phyloP scores from a whole-genome alignment of 2,888 invertebrate genomes.

The Drosophila multiciliata region DNA sequence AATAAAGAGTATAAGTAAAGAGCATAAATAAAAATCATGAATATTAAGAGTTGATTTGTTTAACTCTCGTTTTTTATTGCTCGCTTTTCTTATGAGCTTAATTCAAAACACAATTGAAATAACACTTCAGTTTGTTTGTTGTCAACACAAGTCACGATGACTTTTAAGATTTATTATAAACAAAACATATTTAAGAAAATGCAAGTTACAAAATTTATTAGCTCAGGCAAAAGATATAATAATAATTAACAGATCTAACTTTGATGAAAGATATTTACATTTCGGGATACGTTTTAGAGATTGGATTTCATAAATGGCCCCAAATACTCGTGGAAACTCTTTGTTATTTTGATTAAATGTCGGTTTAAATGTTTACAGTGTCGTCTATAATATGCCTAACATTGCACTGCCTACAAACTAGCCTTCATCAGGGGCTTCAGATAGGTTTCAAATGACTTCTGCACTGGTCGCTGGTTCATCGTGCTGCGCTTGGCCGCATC shows the following conservation, averaged over 20 bases:
- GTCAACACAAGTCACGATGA: not conserved
- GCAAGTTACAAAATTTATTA: too few species aligned
- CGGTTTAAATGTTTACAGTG: too few species aligned
- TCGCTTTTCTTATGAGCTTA: not conserved
- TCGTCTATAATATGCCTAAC: too few species aligned
- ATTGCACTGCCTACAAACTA: conserved; percentile 86
- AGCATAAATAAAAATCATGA: not conserved
- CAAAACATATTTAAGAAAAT: too few species aligned
- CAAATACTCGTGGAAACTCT: too few species aligned
- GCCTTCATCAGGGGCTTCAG: conserved; percentile 93
- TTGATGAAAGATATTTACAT: too few species aligned
- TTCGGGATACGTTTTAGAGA: too few species aligned
- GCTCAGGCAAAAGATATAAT: too few species aligned
- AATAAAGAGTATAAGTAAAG: conserved; percentile 2
- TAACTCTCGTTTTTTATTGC: not conserved
- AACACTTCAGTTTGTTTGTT: not conserved
- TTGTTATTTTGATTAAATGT: conserved; percentile 6
- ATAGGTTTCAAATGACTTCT: conserved; percentile 88
- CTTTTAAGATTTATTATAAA: not conserved
- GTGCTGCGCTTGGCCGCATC: conserved; percentile 93
- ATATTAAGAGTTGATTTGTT: not conserved
- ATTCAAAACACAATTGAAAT: not conserved
- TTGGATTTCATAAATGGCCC: too few species aligned
- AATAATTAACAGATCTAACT: too few species aligned
- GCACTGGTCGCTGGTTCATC: conserved; percentile 92